Evolutionary conservation across 2,797 vertebrate species (phyloP), one percentile per base, ranked within the genome.

Genomic region (Amniataba percoides): DNA sequence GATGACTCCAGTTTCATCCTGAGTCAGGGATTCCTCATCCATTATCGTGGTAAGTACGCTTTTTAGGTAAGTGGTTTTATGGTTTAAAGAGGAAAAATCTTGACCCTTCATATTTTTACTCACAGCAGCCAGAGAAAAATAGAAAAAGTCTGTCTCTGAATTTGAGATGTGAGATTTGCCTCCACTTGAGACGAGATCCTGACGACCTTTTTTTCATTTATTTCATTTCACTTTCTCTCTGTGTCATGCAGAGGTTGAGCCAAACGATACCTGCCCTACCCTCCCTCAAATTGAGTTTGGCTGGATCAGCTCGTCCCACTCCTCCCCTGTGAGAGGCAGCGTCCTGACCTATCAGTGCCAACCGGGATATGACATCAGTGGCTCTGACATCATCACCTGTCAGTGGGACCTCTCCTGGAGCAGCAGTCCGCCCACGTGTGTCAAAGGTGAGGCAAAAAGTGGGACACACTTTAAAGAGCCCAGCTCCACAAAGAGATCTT

Each of bases 381-480:
- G 97, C 81, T 97, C 97, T 7, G 97, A 98, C 92, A 97, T 98
- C 78, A 96, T 98, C 84, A 98, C 97, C 82, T 98, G 97, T 90
- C 97, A 98, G 78, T 98, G 97, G 97, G 97, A 98, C 89, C 93
- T 98, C 48, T 97, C 96, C 63, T 98, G 97, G 97, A 98, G 97
- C 93, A 97, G 96, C 57, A 95, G 90, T 57, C 97, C 97, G 0
- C 97, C 97, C 0, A 96, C 95, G 23, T 98, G 97, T 88, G 94
- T 97, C 64, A 98, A 97, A 92, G 96, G 97, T 98, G 80, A 95
- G 94, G 60, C 15, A 56, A n/a, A 6, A 4, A 12, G 12, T 7
- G 14, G 36, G 27, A 16, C 25, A 6, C 13, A 12, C 4, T 16
- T 42, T 46, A 25, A 23, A 25, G 13, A n/a, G 19, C 16, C 15